Evolutionary conservation across 2,797 vertebrate genomes (phyloP).

Genomic region (Orestias chungarensis): DNA sequence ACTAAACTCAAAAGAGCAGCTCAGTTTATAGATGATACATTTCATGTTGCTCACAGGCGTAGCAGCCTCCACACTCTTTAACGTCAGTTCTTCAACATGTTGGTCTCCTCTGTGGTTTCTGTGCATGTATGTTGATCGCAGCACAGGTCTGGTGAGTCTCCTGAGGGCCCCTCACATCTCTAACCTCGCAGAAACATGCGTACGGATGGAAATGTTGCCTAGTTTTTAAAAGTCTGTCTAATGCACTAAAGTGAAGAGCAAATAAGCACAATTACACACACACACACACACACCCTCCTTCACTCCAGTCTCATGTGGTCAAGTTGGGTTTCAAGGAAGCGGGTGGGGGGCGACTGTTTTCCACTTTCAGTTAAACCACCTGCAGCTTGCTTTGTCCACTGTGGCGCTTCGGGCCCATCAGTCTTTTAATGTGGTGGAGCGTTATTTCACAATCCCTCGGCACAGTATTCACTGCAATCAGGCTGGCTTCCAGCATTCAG

Average conservation of each 20-base stretch:
- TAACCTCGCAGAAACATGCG: slow-evolving; percentile 54
- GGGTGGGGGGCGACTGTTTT: slow-evolving; percentile 22
- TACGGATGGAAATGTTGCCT: slow-evolving; percentile 45
- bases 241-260: slow-evolving; percentile 30
- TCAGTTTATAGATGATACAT: not conserved
- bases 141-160: slow-evolving; percentile 39
- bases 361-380: slow-evolving; percentile 60
- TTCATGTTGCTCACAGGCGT: slow-evolving; percentile 7
- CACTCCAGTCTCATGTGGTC: slow-evolving; percentile 57
- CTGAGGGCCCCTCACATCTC: slow-evolving; percentile 64
- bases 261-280: slow-evolving; percentile 30
- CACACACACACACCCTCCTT: not conserved
- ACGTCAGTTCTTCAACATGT: slow-evolving; percentile 42
- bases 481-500: not conserved
- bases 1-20: not conserved
- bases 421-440: not conserved
- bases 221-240: slow-evolving; percentile 24
- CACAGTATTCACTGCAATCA: not conserved
- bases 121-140: slow-evolving; percentile 39
- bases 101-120: slow-evolving; percentile 70
- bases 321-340: slow-evolving; percentile 54
- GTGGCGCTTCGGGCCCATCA: not conserved
- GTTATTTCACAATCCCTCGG: not conserved
- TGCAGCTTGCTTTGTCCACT: slow-evolving; percentile 39
- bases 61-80: slow-evolving; percentile 31